These are phyloP conservation scores for Argentina silus DNA, from an alignment of 2,797 vertebrate genomes.

Conservation along the genomic window DNA sequence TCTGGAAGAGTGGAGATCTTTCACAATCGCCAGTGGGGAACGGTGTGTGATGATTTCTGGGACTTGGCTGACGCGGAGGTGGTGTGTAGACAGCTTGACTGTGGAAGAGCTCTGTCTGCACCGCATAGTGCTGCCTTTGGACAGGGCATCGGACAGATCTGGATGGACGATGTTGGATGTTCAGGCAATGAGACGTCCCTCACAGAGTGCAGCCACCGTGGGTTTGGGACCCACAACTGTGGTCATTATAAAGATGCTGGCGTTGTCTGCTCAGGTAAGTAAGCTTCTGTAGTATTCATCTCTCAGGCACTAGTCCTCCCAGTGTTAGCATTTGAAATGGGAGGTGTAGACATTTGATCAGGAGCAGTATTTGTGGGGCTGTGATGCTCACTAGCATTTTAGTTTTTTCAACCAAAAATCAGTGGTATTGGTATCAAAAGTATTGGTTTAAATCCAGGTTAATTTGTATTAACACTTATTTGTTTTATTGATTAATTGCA, in stretches of 20 bases:
- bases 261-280: slow-evolving; percentile 32
- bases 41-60: slow-evolving; percentile 72
- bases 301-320: no score
- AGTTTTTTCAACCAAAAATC: no score
- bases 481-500: neutral
- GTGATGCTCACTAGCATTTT: no score
- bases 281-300: no score
- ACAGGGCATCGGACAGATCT: slow-evolving; percentile 7
- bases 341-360: no score
- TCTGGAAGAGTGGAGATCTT: slow-evolving; percentile 71
- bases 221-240: neutral
- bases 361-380: no score
- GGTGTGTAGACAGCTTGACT: slow-evolving; percentile 64
- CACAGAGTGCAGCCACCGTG: neutral
- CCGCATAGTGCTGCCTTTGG: slow-evolving; percentile 51
- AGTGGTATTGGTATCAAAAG: no score
- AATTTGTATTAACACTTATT: no score
- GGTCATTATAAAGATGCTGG: slow-evolving; percentile 10
- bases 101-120: slow-evolving; percentile 56
- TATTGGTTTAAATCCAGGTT: no score
- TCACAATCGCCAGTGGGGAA: slow-evolving; percentile 65
- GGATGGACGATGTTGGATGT: slow-evolving; percentile 20
- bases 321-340: no score
- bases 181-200: neutral
- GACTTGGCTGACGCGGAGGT: slow-evolving; percentile 67